Evolutionary conservation across 2,113 vertebrate species (phyloP), one percentile per base, ranked within the genome.

Genomic region (Gila orcuttii): DNA sequence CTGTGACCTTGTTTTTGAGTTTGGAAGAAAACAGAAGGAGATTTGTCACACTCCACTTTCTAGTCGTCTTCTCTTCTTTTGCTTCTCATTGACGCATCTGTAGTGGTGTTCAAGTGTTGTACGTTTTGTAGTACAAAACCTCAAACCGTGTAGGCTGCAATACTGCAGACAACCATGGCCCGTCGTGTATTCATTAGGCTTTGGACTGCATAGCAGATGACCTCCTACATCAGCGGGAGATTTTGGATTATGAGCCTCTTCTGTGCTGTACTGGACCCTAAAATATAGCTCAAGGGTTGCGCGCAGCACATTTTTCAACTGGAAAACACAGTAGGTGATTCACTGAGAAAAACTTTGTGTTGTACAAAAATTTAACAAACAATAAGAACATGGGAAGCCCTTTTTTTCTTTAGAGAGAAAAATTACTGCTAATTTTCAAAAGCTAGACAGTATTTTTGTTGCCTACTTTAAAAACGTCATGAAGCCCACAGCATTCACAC

Each of bases 161-260:
- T 86, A 71, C 81, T 64, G 69, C 73, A 47, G 64, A 62, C 74
- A 77, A 15, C 9, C 0, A 0, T 0, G 73, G 84, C 79, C 84
- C 73, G 57, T 76, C n/a, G 62, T 88, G 87, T 80, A 83, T 78
- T 88, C 84, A 88, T 85, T 88, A 88, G 84, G 52, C 71, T 31
- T 60, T 68, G 71, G 79, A 60, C 73, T 85, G 36, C 13, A 39
- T 36, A 74, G 36, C 69, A 31, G 83, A 83, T 55, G 74, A 82
- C 81, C 85, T 86, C 69, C 85, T 42, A 59, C n/a, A 31, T 85
- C 83, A 75, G 83, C 55, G 47, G 79, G 59, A 66, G 62, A 59
- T 82, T 85, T 36, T 82, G 31, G 87, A 85, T 69, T 76, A 57
- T 69, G 79, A 52, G 23, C 66, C 59, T 82, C 21, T 77, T 77